A percentile compares a stretch with the other conserved stretches of the same genome.
Conservation (phyloP, 1,140 invertebrate species). For the Metaphire vulgaris region DNA sequence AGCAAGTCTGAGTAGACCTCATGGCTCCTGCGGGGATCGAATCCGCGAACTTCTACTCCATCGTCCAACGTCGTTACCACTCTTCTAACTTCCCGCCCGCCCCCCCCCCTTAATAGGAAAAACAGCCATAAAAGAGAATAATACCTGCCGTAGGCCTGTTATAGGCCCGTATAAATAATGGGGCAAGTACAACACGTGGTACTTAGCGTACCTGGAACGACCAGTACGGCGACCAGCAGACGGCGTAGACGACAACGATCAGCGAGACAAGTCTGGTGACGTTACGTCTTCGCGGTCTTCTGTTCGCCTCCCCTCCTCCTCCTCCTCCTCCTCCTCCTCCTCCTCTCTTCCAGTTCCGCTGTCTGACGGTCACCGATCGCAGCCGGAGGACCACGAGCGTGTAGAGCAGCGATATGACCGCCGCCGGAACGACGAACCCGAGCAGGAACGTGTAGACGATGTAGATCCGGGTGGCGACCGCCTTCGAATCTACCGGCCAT, state of each 20-base stretch:
- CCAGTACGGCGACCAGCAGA: slow-evolving; percentile 31
- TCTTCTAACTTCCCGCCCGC: no score
- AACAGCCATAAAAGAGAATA: no score
- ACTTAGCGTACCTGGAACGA: slow-evolving; percentile 29
- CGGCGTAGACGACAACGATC: slow-evolving; percentile 28
- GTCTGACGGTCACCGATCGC: background rate
- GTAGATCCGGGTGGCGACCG: background rate
- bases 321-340: background rate
- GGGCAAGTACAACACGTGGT: no score
- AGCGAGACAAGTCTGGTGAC: slow-evolving; percentile 29
- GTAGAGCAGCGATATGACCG: background rate
- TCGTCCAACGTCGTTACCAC: no score
- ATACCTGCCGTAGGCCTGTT: no score
- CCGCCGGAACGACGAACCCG: background rate
- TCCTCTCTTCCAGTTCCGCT: background rate
- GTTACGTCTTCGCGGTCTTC: slow-evolving; percentile 60
- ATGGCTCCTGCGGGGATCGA: no score
- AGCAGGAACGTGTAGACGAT: background rate
- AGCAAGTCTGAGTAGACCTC: no score
- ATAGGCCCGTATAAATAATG: no score
- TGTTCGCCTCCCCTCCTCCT: background rate
- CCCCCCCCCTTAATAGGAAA: no score
- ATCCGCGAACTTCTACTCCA: no score
- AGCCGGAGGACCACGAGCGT: background rate
- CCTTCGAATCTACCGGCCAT: background rate